phyloP scores from a whole-genome alignment of 1,140 invertebrate species.

The Cephus cinctus region DNA sequence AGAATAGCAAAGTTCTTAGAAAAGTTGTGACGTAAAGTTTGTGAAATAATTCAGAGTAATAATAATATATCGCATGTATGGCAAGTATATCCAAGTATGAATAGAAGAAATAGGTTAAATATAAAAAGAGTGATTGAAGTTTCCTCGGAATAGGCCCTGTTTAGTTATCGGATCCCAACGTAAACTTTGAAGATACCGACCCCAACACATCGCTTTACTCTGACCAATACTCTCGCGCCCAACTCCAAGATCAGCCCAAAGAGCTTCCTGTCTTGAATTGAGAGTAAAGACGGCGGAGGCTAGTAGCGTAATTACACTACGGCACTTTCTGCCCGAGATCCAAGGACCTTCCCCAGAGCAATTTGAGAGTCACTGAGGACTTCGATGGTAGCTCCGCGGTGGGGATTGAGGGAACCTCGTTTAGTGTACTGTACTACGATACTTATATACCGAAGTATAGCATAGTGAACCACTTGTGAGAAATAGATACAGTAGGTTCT shows the following conservation, averaged over 20 bases:
- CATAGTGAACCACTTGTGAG: constrained; percentile 16
- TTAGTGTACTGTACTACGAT: fast-evolving
- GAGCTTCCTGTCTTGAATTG: constrained; percentile 25
- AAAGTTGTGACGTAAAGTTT: too few species aligned
- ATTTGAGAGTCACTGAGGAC: constrained; percentile 29
- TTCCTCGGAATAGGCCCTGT: constrained; percentile 36
- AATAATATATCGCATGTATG: too few species aligned
- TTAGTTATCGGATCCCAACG: constrained; percentile 23
- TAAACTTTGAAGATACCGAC: neutral
- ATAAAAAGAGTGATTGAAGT: constrained; percentile 20
- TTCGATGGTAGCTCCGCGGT: constrained; percentile 35
- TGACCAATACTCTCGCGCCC: constrained; percentile 37
- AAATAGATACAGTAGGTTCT: too few species aligned
- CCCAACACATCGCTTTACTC: constrained; percentile 37
- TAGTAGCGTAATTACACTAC: constrained; percentile 25
- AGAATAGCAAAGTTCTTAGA: too few species aligned
- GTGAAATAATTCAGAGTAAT: too few species aligned
- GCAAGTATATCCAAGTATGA: too few species aligned
- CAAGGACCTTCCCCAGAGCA: constrained; percentile 45
- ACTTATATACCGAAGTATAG: constrained; percentile 6
- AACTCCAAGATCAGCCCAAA: constrained; percentile 32
- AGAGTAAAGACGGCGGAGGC: constrained; percentile 27
- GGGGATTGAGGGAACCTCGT: constrained; percentile 28
- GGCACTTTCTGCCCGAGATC: constrained; percentile 37
- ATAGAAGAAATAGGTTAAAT: too few species aligned